These are phyloP conservation scores for Clarias macrocephalus DNA, from an alignment of 2,113 vertebrate species.

Conservation along the genomic window DNA sequence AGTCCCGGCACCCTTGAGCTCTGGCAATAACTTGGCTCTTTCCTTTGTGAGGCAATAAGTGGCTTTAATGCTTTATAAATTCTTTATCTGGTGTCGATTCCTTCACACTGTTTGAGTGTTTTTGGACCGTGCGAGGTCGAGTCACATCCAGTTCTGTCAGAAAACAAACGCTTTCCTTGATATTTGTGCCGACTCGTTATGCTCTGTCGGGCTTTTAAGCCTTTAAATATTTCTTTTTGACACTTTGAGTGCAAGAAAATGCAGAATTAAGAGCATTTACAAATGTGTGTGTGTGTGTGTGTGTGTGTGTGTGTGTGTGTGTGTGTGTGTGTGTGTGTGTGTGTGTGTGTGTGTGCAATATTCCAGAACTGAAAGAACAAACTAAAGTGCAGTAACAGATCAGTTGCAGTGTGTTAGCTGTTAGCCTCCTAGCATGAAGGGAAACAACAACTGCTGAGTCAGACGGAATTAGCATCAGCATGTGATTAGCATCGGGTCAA, in stretches of 20 bases:
- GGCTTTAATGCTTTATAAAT: slow-evolving; percentile 48
- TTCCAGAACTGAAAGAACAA: not conserved
- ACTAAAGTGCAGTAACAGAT: not conserved
- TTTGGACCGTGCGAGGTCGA: not conserved
- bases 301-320: slow-evolving; percentile 7
- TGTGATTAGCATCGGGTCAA: slow-evolving; percentile 26
- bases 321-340: not conserved
- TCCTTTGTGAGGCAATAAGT: slow-evolving; percentile 53
- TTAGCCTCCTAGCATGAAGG: not conserved
- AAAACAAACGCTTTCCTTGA: not conserved
- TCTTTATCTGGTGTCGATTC: slow-evolving; percentile 32
- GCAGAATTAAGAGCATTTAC: slow-evolving; percentile 34
- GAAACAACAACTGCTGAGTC: not conserved
- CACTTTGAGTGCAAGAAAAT: slow-evolving; percentile 27
- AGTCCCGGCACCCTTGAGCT: too few species aligned
- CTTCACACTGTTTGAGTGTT: not conserved
- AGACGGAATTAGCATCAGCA: not conserved
- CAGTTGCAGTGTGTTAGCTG: not conserved
- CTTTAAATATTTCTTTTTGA: slow-evolving; percentile 12
- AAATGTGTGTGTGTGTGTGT: not conserved
- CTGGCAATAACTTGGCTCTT: too few species aligned
- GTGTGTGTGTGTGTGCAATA: not conserved
- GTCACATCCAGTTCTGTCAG: not conserved
- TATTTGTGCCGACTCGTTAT: not conserved
- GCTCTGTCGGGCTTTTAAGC: not conserved